phyloP scores from a whole-genome alignment of 1,140 invertebrate species.

The Coboldia fuscipes region DNA sequence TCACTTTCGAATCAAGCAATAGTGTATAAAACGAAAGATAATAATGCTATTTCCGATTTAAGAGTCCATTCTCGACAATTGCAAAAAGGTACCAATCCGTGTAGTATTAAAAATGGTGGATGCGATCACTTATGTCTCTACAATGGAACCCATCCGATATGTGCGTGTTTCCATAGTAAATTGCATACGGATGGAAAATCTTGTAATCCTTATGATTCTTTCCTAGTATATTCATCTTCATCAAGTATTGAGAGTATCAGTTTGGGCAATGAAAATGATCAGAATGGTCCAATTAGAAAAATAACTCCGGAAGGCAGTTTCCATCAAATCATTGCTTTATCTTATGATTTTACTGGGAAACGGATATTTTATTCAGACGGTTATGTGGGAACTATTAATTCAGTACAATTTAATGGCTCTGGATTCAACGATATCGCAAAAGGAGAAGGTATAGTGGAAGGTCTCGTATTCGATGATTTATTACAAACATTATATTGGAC shows the following conservation, averaged over 20 bases:
- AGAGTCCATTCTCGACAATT: conserved; percentile 31
- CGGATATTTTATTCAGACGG: conserved; percentile 75
- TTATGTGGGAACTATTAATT: conserved; percentile 59
- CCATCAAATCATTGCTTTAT: conserved; percentile 65
- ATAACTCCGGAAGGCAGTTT: conserved; percentile 44
- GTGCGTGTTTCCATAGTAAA: conserved; percentile 53
- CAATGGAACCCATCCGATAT: conserved; percentile 38
- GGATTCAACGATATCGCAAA: conserved; percentile 43
- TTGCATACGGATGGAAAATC: conserved; percentile 33
- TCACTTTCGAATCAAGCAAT: conserved; percentile 31
- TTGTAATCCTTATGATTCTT: conserved; percentile 50
- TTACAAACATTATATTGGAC: conserved; percentile 63
- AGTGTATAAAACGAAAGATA: conserved; percentile 29
- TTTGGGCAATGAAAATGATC: conserved; percentile 40
- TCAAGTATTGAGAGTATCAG: conserved; percentile 54
- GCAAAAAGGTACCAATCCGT: conserved; percentile 39
- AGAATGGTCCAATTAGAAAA: conserved; percentile 52
- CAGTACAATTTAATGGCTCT: conserved; percentile 63
- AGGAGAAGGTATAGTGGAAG: conserved; percentile 62
- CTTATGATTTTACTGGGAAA: conserved; percentile 48
- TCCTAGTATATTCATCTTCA: conserved; percentile 53
- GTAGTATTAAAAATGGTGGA: conserved; percentile 46
- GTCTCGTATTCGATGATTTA: conserved; percentile 48
- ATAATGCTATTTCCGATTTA: conserved; percentile 50
- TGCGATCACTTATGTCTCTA: conserved; percentile 64